A percentile compares a stretch with the other conserved stretches of the same genome.
These are phyloP conservation scores for Anodontia alba DNA, from an alignment of 2,888 invertebrate genomes.

Conservation along the genomic window DNA sequence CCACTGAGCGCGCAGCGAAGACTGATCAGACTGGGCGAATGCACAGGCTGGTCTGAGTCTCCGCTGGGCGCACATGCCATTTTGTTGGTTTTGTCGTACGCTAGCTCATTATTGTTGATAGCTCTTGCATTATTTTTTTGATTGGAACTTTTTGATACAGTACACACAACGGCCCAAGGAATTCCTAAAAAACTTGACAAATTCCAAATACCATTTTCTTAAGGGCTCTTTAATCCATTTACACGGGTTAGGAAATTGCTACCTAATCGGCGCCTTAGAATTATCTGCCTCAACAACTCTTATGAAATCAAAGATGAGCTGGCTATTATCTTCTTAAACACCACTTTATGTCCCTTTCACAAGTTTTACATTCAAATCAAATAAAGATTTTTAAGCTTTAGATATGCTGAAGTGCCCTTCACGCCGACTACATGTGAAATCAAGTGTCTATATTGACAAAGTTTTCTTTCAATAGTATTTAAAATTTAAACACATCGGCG, in stretches of 20 bases:
- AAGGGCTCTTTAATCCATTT: background rate
- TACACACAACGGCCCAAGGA: no score
- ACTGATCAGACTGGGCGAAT: no score
- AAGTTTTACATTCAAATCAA: slow-evolving; percentile 7
- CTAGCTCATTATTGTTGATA: no score
- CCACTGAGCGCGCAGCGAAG: no score
- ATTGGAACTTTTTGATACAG: no score
- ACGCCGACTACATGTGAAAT: background rate
- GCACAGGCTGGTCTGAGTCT: no score
- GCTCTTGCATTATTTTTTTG: no score
- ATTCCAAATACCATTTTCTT: background rate
- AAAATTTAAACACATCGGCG: background rate
- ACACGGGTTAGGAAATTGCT: background rate
- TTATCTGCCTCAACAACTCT: background rate
- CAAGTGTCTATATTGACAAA: slow-evolving; percentile 9
- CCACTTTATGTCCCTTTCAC: slow-evolving; percentile 4
- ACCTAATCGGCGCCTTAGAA: background rate
- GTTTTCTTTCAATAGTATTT: background rate
- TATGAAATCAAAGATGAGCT: slow-evolving; percentile 4
- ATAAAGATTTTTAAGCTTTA: slow-evolving; percentile 13
- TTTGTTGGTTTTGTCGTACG: no score
- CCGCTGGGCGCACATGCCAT: no score
- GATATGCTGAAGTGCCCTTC: slow-evolving; percentile 8
- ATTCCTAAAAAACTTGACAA: no score
- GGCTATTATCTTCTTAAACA: slow-evolving; percentile 4